Percentiles rank a stretch among this genome's conserved stretches.
These are phyloP conservation scores for Drosophila bocqueti DNA, from an alignment of 1,140 invertebrate species.

Conservation along the genomic window DNA sequence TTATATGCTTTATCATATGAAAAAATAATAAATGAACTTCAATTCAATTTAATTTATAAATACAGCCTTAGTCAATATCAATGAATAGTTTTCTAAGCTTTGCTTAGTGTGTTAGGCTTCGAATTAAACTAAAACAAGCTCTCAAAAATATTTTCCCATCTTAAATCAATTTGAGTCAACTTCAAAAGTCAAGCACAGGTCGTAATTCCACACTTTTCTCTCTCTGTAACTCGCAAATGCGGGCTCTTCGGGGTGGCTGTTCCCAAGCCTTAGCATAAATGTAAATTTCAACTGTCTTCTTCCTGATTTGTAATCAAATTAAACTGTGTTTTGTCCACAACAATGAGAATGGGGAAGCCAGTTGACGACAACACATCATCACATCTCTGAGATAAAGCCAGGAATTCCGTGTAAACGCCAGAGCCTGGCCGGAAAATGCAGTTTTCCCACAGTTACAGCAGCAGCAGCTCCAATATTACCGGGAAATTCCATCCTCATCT, in stretches of 20 bases:
- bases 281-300: slow-evolving; percentile 35
- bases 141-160: not conserved
- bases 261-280: slow-evolving; percentile 12
- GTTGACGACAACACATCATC: slow-evolving; percentile 54
- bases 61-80: not conserved
- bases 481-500: slow-evolving; percentile 16
- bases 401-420: slow-evolving; percentile 29
- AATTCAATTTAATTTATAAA: not conserved
- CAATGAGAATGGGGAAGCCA: slow-evolving; percentile 26
- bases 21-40: too few species aligned
- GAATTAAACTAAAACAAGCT: not conserved
- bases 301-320: slow-evolving; percentile 69
- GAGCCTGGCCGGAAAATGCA: slow-evolving; percentile 39
- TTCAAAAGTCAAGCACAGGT: not conserved
- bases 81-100: too few species aligned
- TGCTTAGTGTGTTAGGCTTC: not conserved
- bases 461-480: slow-evolving; percentile 39
- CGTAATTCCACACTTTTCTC: not conserved
- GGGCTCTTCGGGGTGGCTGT: slow-evolving; percentile 46
- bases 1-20: not conserved
- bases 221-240: slow-evolving; percentile 31
- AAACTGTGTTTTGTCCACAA: slow-evolving; percentile 60
- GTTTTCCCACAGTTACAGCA: slow-evolving; percentile 44
- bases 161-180: not conserved
- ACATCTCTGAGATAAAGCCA: slow-evolving; percentile 21